Conservation (phyloP, 2,797 vertebrate genomes). For the Rhincodon typus region DNA sequence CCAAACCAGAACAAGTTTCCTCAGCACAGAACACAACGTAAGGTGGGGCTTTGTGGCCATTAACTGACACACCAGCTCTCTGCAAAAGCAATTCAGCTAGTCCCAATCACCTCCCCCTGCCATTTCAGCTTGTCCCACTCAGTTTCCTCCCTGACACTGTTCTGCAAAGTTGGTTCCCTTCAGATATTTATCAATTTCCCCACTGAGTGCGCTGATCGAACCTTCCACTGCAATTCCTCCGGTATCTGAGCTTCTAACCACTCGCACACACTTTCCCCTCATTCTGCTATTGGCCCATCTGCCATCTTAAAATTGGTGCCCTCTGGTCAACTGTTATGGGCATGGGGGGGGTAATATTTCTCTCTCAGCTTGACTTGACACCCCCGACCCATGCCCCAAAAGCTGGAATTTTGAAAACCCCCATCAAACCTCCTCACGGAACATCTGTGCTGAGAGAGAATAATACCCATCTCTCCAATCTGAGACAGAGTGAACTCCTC, state of each 20-base stretch:
- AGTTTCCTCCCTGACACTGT: no score
- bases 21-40: neutral
- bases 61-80: neutral
- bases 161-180: neutral
- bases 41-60: neutral
- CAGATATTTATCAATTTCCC: no score
- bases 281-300: no score
- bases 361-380: no score
- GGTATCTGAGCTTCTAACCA: neutral
- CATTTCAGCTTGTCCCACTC: neutral
- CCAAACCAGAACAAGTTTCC: neutral
- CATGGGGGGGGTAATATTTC: no score
- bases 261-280: no score
- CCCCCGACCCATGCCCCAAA: no score
- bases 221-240: neutral
- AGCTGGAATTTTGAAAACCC: neutral
- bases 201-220: neutral
- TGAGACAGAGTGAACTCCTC: neutral
- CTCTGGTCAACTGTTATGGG: no score
- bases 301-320: no score
- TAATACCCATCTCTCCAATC: no score
- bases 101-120: neutral
- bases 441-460: neutral
- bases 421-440: neutral
- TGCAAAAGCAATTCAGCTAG: neutral